Evolutionary conservation across 2,888 invertebrate genomes (phyloP).

Genomic region (Oegoconia quadripuncta): DNA sequence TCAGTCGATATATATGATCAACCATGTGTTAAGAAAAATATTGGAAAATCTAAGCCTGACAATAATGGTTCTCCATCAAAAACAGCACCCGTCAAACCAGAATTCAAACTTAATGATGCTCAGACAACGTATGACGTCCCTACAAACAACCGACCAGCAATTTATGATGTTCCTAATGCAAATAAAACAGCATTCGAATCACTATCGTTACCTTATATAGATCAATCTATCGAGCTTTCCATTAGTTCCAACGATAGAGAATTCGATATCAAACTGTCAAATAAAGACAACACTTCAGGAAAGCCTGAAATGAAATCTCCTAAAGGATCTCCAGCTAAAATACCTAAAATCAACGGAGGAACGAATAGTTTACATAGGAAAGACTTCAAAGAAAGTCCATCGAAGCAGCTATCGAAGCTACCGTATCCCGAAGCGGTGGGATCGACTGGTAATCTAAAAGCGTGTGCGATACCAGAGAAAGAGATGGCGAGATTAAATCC

Average conservation of each 20-base stretch:
- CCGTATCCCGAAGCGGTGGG: conserved; percentile 62
- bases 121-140: conserved; percentile 68
- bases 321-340: conserved; percentile 49
- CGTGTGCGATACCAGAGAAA: conserved; percentile 51
- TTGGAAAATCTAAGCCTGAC: conserved; percentile 36
- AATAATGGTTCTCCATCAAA: conserved; percentile 38
- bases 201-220: conserved; percentile 66
- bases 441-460: conserved; percentile 68
- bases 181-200: conserved; percentile 69
- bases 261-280: conserved; percentile 65
- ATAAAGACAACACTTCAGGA: conserved; percentile 60
- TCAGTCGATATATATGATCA: conserved; percentile 72
- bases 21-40: conserved; percentile 44
- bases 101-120: conserved; percentile 55
- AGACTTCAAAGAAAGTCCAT: conserved; percentile 50
- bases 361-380: conserved; percentile 66
- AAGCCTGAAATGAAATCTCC: conserved; percentile 48
- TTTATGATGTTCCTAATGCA: conserved; percentile 65
- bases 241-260: conserved; percentile 73
- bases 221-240: conserved; percentile 71
- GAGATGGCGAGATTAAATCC: conserved; percentile 74
- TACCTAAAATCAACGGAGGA: conserved; percentile 45
- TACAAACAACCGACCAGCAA: conserved; percentile 63
- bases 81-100: conserved; percentile 41
- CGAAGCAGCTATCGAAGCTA: conserved; percentile 52